Conservation (phyloP, 23 tunicate genomes). For the Ciona savignyi region DNA sequence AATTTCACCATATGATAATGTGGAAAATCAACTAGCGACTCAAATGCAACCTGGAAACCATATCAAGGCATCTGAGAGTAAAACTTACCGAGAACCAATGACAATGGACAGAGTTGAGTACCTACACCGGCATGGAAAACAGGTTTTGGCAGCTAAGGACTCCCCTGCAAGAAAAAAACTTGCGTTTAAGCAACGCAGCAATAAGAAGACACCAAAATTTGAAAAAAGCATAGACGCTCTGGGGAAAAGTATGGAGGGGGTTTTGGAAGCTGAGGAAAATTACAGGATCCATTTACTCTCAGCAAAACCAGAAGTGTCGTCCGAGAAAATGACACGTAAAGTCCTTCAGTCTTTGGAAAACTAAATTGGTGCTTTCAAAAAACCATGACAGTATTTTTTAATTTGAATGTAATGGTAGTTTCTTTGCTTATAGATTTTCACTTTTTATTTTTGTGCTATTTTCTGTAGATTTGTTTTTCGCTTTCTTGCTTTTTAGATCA, state of each 20-base stretch:
- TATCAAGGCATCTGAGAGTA: not conserved
- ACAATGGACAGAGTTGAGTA: constrained; percentile 27
- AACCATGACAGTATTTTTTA: not conserved
- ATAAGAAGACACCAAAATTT: not conserved
- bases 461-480: no score
- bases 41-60: not conserved
- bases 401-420: not conserved
- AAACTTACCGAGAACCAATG: not conserved
- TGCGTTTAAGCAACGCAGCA: constrained; percentile 7
- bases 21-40: not conserved
- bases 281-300: constrained; percentile 7
- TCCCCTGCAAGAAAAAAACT: constrained; percentile 43
- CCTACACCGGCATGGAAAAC: constrained; percentile 14
- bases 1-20: not conserved
- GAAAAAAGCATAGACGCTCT: constrained; percentile 34
- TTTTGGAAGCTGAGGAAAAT: constrained; percentile 27
- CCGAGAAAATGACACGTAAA: not conserved
- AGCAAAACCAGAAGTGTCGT: not conserved
- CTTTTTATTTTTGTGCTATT: not conserved
- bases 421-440: not conserved
- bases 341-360: constrained; percentile 5
- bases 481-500: not conserved
- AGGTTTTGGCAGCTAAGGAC: constrained; percentile 13
- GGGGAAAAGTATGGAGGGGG: constrained; percentile 45
- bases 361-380: not conserved